Conservation (phyloP, 2,888 invertebrate species). For the Baronia brevicornis region DNA sequence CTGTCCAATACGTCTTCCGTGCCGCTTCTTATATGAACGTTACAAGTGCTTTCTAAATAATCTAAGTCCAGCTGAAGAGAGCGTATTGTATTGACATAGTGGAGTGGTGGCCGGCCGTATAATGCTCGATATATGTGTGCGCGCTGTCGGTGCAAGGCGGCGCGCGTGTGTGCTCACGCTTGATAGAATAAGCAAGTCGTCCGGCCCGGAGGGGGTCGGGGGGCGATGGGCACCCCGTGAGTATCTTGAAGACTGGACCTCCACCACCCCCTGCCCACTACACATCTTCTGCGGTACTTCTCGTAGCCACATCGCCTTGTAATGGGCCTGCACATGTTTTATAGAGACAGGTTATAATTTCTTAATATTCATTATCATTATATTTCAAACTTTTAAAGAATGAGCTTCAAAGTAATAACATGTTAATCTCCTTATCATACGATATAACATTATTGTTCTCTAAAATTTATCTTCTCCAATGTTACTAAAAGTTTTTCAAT, state of each 20-base stretch:
- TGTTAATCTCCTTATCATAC: too few relatives aligned
- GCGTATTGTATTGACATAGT: constrained; percentile 77
- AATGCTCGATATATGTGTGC: constrained; percentile 57
- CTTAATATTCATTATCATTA: constrained; percentile 27
- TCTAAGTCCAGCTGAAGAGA: constrained; percentile 76
- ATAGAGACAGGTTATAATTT: constrained; percentile 31
- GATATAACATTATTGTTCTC: too few relatives aligned
- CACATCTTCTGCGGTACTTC: constrained; percentile 70
- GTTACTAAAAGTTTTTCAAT: too few relatives aligned
- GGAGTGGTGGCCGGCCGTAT: constrained; percentile 75
- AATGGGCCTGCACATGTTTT: constrained; percentile 65
- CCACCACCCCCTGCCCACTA: constrained; percentile 64
- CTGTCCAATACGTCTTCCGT: constrained; percentile 69
- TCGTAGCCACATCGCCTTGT: constrained; percentile 63
- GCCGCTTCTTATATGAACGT: constrained; percentile 76
- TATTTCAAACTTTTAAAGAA: constrained; percentile 11
- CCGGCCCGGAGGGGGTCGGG: constrained; percentile 37
- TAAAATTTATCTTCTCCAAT: too few relatives aligned
- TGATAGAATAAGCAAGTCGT: constrained; percentile 76
- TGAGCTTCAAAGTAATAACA: too few relatives aligned
- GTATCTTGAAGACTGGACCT: constrained; percentile 73
- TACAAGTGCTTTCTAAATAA: constrained; percentile 78
- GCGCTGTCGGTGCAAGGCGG: constrained; percentile 37
- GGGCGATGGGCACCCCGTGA: constrained; percentile 42
- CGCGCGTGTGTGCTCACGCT: constrained; percentile 62